phyloP scores from a whole-genome alignment of 1,140 invertebrate genomes.

The Atta colombica region DNA sequence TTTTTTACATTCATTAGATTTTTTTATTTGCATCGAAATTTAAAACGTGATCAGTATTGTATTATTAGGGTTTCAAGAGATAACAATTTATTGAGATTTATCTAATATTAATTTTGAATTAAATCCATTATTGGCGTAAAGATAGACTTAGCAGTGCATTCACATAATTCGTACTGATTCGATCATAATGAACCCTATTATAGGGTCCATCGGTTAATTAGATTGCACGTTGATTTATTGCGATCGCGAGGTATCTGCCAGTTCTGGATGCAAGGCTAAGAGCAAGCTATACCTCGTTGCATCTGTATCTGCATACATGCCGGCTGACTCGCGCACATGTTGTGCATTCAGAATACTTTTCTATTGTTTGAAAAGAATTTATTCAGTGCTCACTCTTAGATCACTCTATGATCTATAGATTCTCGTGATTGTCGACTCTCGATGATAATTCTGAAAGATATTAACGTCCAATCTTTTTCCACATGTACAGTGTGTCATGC shows the following conservation, averaged over 20 bases:
- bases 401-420: constrained; percentile 20
- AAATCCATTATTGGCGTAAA: constrained; percentile 5
- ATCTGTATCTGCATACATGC: constrained; percentile 21
- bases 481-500: background rate
- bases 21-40: background rate
- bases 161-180: constrained; percentile 77
- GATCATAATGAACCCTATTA: constrained; percentile 79
- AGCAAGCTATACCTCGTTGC: constrained; percentile 26
- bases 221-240: constrained; percentile 80
- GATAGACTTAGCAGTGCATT: constrained; percentile 55
- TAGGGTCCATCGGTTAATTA: constrained; percentile 78
- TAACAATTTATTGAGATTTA: background rate
- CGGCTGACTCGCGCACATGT: constrained; percentile 56
- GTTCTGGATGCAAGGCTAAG: constrained; percentile 37
- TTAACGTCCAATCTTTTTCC: constrained; percentile 12
- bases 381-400: constrained; percentile 36
- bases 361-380: constrained; percentile 40
- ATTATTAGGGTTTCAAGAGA: background rate
- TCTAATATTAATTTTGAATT: constrained; percentile 26
- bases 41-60: background rate
- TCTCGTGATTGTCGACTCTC: constrained; percentile 32
- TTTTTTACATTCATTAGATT: background rate
- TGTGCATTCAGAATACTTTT: constrained; percentile 50
- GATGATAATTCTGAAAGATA: constrained; percentile 33
- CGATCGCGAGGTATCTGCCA: constrained; percentile 65